phyloP scores from a whole-genome alignment of 1,140 invertebrate species.

The Drosophila tristis region DNA sequence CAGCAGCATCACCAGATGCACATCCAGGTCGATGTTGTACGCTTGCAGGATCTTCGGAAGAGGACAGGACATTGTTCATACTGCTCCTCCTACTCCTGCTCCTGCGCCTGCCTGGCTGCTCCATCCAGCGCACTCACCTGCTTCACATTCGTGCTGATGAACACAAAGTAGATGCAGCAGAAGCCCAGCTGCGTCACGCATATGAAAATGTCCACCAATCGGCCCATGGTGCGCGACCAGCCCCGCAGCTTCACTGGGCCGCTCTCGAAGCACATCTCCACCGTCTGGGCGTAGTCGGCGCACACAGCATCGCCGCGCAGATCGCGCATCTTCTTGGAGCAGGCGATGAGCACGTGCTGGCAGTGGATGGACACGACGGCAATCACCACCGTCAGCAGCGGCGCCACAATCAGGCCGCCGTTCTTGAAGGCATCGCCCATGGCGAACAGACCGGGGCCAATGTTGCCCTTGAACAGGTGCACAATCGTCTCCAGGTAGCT shows the following conservation, averaged over 20 bases:
- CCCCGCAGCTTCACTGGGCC: slow-evolving; percentile 87
- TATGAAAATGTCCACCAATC: slow-evolving; percentile 91
- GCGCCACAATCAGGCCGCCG: slow-evolving; percentile 88
- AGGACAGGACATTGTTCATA: too few species aligned
- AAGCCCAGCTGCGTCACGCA: slow-evolving; percentile 97
- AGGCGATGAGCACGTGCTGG: slow-evolving; percentile 89
- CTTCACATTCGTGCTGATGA: slow-evolving; percentile 93
- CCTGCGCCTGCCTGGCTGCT: background rate
- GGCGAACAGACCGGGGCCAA: slow-evolving; percentile 90
- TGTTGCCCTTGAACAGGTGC: slow-evolving; percentile 91
- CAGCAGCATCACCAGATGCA: slow-evolving; percentile 89
- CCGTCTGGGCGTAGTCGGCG: slow-evolving; percentile 92
- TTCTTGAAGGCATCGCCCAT: slow-evolving; percentile 92
- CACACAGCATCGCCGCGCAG: slow-evolving; percentile 84
- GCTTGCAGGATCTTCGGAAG: slow-evolving; percentile 87
- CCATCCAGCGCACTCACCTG: slow-evolving; percentile 85
- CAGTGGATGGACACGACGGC: slow-evolving; percentile 90
- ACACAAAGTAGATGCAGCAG: slow-evolving; percentile 97
- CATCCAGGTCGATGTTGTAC: slow-evolving; percentile 86
- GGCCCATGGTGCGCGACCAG: slow-evolving; percentile 87
- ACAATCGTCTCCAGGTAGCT: slow-evolving; percentile 89
- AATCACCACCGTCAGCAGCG: slow-evolving; percentile 87
- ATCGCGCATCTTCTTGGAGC: slow-evolving; percentile 88
- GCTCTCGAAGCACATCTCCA: slow-evolving; percentile 90
- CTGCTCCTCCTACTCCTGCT: too few species aligned